Conservation (phyloP, 2,888 invertebrate genomes). For the Drosophila melanosoma region DNA sequence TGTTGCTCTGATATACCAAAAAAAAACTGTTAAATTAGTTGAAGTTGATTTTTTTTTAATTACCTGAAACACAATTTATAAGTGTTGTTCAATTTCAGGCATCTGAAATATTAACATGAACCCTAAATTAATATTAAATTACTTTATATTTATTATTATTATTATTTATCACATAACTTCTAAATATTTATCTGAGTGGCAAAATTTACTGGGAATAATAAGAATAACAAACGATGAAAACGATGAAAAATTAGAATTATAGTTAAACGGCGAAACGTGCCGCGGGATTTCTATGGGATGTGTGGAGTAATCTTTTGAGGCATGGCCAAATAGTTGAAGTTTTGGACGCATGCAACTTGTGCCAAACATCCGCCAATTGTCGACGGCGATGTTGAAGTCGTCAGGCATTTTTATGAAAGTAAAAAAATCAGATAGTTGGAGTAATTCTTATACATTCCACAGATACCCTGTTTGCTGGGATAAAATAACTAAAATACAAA, state of each 20-base stretch:
- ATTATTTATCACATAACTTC: no score
- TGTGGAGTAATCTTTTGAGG: background rate
- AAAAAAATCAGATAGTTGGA: slow-evolving; percentile 31
- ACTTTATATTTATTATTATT: no score
- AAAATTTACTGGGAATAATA: slow-evolving; percentile 20
- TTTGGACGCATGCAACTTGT: slow-evolving; percentile 48
- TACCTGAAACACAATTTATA: background rate
- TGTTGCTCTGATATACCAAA: background rate
- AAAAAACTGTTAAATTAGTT: background rate
- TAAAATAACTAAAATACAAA: background rate
- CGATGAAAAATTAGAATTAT: slow-evolving; percentile 59
- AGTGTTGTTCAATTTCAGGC: background rate
- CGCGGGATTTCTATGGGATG: background rate
- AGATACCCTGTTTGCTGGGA: background rate
- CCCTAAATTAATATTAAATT: background rate
- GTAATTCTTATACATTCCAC: background rate
- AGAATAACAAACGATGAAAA: slow-evolving; percentile 57
- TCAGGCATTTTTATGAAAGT: slow-evolving; percentile 64
- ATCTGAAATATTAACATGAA: background rate
- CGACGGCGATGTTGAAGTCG: slow-evolving; percentile 49
- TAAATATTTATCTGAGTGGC: slow-evolving; percentile 5
- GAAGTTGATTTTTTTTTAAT: background rate
- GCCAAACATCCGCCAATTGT: slow-evolving; percentile 72
- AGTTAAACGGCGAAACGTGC: slow-evolving; percentile 30
- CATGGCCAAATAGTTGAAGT: slow-evolving; percentile 37